A percentile compares a stretch with the other conserved stretches of the same genome.
Evolutionary conservation across 2,113 vertebrate species (phyloP).

Genomic region (Sorex araneus): DNA sequence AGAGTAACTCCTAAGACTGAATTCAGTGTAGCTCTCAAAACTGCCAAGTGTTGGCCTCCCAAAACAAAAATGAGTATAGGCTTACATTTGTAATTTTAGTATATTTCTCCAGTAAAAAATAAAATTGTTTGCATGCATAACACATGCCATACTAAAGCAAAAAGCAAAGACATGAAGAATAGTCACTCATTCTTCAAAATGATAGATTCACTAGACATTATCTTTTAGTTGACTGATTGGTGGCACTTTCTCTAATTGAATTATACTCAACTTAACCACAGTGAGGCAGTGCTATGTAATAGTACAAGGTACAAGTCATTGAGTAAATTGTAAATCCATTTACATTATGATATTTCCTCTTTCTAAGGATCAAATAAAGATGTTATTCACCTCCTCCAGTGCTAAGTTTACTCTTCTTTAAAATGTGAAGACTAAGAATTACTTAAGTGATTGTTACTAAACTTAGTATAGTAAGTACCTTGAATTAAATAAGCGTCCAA

Average conservation of each 20-base stretch:
- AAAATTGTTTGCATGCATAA: not conserved
- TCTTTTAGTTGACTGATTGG: not conserved
- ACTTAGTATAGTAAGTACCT: not conserved
- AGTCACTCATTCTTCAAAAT: not conserved
- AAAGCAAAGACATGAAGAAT: not conserved
- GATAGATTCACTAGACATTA: not conserved
- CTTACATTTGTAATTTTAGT: conserved; percentile 18
- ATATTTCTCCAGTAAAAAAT: conserved; percentile 28
- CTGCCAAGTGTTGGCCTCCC: too few relatives aligned
- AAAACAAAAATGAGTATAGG: too few relatives aligned
- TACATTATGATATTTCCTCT: conserved; percentile 31
- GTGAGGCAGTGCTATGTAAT: conserved; percentile 56
- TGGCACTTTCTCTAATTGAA: not conserved
- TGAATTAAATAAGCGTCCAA: not conserved
- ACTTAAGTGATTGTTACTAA: not conserved
- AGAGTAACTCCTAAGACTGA: too few relatives aligned
- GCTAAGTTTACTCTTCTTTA: not conserved
- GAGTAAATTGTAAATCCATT: not conserved
- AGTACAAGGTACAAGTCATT: not conserved
- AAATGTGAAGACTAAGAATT: conserved; percentile 24
- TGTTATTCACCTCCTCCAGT: not conserved
- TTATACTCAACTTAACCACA: conserved; percentile 45
- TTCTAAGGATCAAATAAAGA: not conserved
- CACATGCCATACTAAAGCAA: not conserved
- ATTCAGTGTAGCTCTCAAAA: too few relatives aligned